Evolutionary conservation across 1,140 invertebrate genomes (phyloP).

Genomic region (Saccostrea echinata): DNA sequence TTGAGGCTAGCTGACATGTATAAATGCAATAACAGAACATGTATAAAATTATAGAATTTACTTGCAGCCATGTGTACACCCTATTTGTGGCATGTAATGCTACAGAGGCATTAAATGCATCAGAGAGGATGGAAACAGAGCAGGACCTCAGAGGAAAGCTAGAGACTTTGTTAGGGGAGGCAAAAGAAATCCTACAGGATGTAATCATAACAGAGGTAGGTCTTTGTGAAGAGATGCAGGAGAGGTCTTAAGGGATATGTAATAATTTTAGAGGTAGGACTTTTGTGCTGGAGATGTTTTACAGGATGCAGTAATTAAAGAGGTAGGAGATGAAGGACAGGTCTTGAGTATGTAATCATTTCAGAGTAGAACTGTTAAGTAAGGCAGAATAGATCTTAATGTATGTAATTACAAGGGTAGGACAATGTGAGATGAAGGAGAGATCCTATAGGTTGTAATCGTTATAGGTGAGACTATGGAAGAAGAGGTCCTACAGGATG

Average conservation of each 20-base stretch:
- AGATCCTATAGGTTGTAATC: not conserved
- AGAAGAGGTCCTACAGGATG: not conserved
- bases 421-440: not conserved
- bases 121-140: conserved; percentile 31
- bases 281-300: not conserved
- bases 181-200: not conserved
- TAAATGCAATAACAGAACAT: too few relatives aligned
- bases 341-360: not conserved
- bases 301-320: not conserved
- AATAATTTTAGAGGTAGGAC: not conserved
- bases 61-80: not conserved
- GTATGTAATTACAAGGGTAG: not conserved
- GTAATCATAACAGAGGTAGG: not conserved
- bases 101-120: conserved; percentile 4
- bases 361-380: too few relatives aligned
- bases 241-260: not conserved
- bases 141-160: not conserved
- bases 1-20: too few relatives aligned
- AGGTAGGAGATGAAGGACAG: not conserved
- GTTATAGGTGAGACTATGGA: too few relatives aligned
- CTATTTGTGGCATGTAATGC: conserved; percentile 42
- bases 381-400: not conserved
- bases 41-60: too few relatives aligned
- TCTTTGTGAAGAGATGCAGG: not conserved
- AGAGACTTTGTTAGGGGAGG: not conserved